Conservation (phyloP, 2,113 vertebrate genomes). For the Pseudorhombus dupliciocellatus region DNA sequence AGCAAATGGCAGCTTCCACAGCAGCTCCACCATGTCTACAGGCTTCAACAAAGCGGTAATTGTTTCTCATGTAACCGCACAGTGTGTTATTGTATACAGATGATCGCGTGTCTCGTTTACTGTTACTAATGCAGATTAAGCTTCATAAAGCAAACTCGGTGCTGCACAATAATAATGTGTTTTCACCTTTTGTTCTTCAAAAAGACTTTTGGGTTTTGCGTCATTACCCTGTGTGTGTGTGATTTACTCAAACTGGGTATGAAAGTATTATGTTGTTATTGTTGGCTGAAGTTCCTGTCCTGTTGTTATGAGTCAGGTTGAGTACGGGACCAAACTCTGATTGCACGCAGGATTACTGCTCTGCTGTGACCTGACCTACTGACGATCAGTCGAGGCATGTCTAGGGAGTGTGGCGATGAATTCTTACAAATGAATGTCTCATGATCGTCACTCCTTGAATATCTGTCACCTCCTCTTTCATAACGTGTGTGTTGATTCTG, state of each 20-base stretch:
- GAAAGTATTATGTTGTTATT: neutral
- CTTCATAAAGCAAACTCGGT: neutral
- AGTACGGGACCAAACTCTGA: neutral
- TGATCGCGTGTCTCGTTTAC: neutral
- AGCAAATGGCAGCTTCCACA: slow-evolving; percentile 38
- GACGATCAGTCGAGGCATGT: slow-evolving; percentile 55
- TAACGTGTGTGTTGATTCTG: neutral
- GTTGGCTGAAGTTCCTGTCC: neutral
- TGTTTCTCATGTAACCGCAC: neutral
- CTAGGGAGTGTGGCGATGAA: slow-evolving; percentile 13
- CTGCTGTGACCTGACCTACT: slow-evolving; percentile 25
- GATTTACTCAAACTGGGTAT: neutral
- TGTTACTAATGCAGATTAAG: neutral
- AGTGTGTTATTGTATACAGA: neutral
- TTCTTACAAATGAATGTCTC: slow-evolving; percentile 16
- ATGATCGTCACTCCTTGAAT: slow-evolving; percentile 14
- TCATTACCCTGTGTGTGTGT: too few relatives aligned
- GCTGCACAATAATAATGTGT: neutral
- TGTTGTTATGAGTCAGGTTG: slow-evolving; percentile 5
- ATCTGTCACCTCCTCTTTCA: neutral
- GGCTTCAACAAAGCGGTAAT: slow-evolving; percentile 60
- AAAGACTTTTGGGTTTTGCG: too few relatives aligned
- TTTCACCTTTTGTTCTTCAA: neutral
- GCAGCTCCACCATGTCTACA: slow-evolving; percentile 8
- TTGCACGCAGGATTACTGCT: slow-evolving; percentile 7